These are phyloP conservation scores for Bugulina stolonifera DNA, from an alignment of 2,888 invertebrate genomes.

Conservation along the genomic window DNA sequence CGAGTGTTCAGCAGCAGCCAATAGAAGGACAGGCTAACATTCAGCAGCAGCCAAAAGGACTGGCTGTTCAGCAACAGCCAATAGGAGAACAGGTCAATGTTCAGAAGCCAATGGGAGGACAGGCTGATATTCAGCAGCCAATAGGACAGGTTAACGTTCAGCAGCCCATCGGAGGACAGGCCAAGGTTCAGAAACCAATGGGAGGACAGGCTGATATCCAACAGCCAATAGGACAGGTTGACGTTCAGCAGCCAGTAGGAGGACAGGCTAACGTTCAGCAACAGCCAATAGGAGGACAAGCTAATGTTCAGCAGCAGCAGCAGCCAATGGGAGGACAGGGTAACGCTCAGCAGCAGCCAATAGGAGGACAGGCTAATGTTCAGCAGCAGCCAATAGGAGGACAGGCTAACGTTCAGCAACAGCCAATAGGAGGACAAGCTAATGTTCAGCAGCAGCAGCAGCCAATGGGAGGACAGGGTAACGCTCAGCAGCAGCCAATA, in stretches of 20 bases:
- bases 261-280: background rate
- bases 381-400: background rate
- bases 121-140: background rate
- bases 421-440: background rate
- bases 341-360: background rate
- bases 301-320: background rate
- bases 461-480: background rate
- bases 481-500: background rate
- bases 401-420: background rate
- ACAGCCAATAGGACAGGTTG: background rate
- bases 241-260: background rate
- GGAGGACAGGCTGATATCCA: background rate
- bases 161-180: background rate
- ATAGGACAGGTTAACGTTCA: background rate
- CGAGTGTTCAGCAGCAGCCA: background rate
- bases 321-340: conserved; percentile 1
- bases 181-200: background rate
- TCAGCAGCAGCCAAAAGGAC: background rate
- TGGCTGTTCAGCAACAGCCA: background rate
- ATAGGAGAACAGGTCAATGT: conserved; percentile 8
- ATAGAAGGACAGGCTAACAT: background rate
- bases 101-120: background rate
- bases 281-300: background rate
- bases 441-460: background rate
- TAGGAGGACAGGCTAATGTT: background rate